phyloP scores from a whole-genome alignment of 2,113 vertebrate species.

The Erythrolamprus reginae region DNA sequence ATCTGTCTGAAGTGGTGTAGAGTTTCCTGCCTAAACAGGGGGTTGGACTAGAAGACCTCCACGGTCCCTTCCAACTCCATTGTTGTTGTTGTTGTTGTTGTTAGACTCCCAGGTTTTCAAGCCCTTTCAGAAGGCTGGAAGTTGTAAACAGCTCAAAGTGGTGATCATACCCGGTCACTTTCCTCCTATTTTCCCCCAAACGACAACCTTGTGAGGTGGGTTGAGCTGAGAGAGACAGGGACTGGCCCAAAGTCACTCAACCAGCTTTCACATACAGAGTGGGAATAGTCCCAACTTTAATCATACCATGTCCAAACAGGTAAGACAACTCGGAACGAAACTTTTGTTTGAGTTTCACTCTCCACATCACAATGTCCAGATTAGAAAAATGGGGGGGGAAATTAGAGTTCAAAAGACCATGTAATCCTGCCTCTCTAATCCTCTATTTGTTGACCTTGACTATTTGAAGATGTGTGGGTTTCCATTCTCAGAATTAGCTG shows the following conservation, averaged over 20 bases:
- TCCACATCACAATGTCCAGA: background rate
- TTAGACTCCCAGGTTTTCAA: too few relatives aligned
- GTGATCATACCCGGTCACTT: background rate
- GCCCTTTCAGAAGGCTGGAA: background rate
- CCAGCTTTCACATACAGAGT: background rate
- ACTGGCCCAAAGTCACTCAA: background rate
- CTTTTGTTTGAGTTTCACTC: constrained; percentile 6
- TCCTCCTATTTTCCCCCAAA: background rate
- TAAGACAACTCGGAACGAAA: background rate
- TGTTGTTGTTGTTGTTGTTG: too few relatives aligned
- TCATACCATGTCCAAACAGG: background rate
- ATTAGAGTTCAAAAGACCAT: too few relatives aligned
- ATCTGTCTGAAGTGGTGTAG: too few relatives aligned
- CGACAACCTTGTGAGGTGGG: background rate
- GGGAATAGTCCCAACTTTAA: background rate
- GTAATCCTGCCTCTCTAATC: background rate
- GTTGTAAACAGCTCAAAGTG: background rate
- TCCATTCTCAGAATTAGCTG: background rate
- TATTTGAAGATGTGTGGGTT: background rate
- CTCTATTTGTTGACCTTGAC: background rate
- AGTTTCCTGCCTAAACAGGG: too few relatives aligned
- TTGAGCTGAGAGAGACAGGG: background rate
- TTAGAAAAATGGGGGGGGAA: background rate
- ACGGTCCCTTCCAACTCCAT: too few relatives aligned
- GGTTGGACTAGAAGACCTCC: too few relatives aligned